Conservation (phyloP, 2,888 invertebrate genomes). For the Xestoiulus laeticollis region DNA sequence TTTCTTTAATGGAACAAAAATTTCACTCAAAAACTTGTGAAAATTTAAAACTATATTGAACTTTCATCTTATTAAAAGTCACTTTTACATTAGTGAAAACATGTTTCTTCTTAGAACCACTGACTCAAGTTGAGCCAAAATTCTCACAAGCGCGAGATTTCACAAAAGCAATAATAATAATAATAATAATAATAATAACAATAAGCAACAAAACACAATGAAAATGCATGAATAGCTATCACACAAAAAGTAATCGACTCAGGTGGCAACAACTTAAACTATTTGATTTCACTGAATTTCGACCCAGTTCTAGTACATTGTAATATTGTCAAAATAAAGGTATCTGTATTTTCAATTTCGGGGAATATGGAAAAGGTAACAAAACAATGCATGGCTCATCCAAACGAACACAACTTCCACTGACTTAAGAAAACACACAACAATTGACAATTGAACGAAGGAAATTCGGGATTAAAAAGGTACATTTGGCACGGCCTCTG, state of each 20-base stretch:
- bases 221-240: not conserved
- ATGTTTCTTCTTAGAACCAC: not conserved
- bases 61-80: no score
- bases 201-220: conserved; percentile 30
- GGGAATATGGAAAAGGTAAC: not conserved
- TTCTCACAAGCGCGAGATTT: not conserved
- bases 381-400: not conserved
- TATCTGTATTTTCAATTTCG: not conserved
- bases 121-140: not conserved
- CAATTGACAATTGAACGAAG: not conserved
- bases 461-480: not conserved
- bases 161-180: not conserved
- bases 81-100: no score
- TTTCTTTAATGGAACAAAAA: no score
- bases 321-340: not conserved
- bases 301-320: not conserved
- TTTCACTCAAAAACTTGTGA: no score
- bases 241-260: not conserved
- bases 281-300: not conserved
- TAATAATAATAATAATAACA: not conserved
- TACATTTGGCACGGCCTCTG: not conserved
- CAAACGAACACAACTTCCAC: not conserved
- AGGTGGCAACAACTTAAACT: not conserved
- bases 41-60: no score
- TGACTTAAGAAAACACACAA: not conserved